Evolutionary conservation across 2,113 vertebrate species (phyloP), one percentile per base, ranked within the genome.

Genomic region (Sinosuthora webbiana): DNA sequence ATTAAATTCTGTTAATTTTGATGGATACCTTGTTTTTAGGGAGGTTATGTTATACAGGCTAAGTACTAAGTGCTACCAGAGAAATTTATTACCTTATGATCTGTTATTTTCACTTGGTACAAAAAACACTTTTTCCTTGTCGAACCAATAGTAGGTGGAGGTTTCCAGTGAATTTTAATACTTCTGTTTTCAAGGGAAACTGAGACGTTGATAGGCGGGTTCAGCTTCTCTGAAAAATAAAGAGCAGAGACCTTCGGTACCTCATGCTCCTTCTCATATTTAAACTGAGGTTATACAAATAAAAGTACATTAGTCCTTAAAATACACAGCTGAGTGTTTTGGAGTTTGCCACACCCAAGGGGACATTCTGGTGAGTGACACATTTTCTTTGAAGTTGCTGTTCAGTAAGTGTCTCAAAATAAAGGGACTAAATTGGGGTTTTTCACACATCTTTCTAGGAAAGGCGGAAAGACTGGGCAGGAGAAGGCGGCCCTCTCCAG

Each of bases 181-280:
- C 71, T 96, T 91, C 82, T 85, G 57, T 87, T 94, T 94, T 96
- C 93, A 62, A 96, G 33, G 31, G 88, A 92, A 87, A 96, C 39
- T 5, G 95, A 94, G 33, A 98, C 3, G 1, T 97, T 97, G 68
- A 82, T 70, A 2, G 98, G 98, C 0, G 97, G 94, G 59, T 96
- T 96, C 62, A 98, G 44, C 64, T 97, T 97, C 87, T 98, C 98
- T 98, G 96, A 56, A 95, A 95, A 93, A 90, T 42, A 92, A 81
- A 42, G 50, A 68, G 33, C 59, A 83, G 31, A 65, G 39, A 85
- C 15, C 15, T 85, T 77, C 15, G 70, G 15, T 67, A 64, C 7
- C 11, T 78, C 31, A 24, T 27, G 27, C 5, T 67, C 30, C 75
- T 91, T 87, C 28, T 65, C 3, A 3, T 57, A 33, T 41, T 74